Conservation (phyloP, 2,797 vertebrate genomes). For the Tenualosa ilisha region DNA sequence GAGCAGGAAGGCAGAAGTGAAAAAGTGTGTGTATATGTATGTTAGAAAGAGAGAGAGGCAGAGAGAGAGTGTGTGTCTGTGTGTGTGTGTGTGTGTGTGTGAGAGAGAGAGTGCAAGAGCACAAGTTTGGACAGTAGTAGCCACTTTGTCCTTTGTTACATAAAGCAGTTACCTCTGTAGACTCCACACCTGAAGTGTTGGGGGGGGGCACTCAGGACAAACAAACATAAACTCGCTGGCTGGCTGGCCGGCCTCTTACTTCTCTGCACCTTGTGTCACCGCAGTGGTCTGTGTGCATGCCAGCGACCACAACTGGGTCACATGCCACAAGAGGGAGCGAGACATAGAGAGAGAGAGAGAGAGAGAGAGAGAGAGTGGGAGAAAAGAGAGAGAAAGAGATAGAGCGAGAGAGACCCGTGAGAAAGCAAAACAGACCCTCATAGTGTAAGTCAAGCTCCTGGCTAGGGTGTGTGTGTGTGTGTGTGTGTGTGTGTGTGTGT, state of each 20-base stretch:
- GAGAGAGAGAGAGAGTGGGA: neutral
- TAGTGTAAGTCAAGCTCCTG: neutral
- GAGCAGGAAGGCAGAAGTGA: no score
- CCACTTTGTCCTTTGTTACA: neutral
- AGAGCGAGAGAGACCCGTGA: neutral
- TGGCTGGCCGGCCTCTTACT: neutral
- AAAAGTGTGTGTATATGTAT: neutral
- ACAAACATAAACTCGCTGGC: slow-evolving; percentile 28
- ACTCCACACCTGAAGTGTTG: neutral
- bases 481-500: neutral
- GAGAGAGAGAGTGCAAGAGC: neutral
- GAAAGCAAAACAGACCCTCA: neutral
- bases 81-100: no score
- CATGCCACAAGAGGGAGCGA: neutral
- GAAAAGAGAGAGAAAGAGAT: neutral
- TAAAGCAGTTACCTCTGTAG: neutral
- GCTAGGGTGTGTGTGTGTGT: neutral
- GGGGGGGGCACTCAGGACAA: slow-evolving; percentile 17
- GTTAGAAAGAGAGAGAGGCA: neutral
- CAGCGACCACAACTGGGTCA: neutral
- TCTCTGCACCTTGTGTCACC: neutral
- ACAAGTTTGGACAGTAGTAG: slow-evolving; percentile 46
- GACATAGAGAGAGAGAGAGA: neutral
- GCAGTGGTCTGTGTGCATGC: neutral
- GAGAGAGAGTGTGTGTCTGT: neutral